Percentiles rank a stretch among this genome's conserved stretches.
These are phyloP conservation scores for Proteles cristata DNA, from an alignment of 2,113 vertebrate species.

Conservation along the genomic window DNA sequence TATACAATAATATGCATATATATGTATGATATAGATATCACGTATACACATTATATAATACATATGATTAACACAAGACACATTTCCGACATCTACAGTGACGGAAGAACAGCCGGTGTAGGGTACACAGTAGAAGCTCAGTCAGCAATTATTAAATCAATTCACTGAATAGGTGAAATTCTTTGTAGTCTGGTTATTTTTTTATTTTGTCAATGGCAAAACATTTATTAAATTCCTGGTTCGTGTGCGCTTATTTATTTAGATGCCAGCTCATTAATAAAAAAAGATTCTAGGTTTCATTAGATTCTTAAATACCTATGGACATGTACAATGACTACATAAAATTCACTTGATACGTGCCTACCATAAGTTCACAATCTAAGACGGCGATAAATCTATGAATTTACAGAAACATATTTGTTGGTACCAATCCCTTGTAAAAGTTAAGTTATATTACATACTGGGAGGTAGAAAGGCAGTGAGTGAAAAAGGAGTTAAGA, in stretches of 20 bases:
- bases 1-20: neutral
- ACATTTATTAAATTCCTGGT: neutral
- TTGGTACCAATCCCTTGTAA: neutral
- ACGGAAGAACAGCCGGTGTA: neutral
- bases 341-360: neutral
- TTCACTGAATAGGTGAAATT: neutral
- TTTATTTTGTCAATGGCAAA: neutral
- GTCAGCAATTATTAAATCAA: neutral
- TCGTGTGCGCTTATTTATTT: neutral
- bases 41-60: neutral
- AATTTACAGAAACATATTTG: neutral
- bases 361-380: neutral
- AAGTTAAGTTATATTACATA: neutral
- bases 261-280: neutral
- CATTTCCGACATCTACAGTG: neutral
- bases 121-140: neutral
- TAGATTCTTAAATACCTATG: neutral
- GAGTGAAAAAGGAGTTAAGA: neutral
- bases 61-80: neutral
- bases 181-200: neutral
- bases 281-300: neutral
- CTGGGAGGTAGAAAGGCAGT: constrained; percentile 23
- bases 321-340: neutral
- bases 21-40: neutral
- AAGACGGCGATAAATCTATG: neutral